Conservation (phyloP, 2,888 invertebrate genomes). For the Cephus runcator region DNA sequence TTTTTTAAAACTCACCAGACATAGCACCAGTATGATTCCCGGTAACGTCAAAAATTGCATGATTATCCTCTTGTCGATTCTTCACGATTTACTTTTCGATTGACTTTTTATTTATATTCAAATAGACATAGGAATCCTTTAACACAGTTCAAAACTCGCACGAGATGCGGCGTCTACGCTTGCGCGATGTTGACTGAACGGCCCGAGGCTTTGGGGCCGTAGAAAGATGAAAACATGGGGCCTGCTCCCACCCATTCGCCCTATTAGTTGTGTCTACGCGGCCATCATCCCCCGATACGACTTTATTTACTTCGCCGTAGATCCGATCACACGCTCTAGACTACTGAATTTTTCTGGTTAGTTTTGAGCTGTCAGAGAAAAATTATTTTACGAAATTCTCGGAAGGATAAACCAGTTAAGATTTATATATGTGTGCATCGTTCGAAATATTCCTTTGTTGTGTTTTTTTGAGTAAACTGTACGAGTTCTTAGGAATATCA, state of each 20-base stretch:
- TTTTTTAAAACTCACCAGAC: neutral
- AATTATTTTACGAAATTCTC: neutral
- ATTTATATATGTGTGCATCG: neutral
- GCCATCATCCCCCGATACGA: neutral
- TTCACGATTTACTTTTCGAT: neutral
- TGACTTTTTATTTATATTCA: neutral
- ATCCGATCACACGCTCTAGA: neutral
- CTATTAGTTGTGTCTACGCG: neutral
- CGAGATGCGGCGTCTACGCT: constrained; percentile 41
- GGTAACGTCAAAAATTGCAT: neutral
- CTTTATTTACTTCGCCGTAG: neutral
- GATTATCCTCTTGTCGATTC: neutral
- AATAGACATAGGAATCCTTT: neutral
- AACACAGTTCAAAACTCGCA: neutral
- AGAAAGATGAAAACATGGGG: constrained; percentile 44
- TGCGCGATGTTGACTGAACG: constrained; percentile 59
- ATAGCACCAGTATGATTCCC: neutral
- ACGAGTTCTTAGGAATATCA: neutral
- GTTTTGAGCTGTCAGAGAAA: neutral
- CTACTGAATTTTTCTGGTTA: no score
- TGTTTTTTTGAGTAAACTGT: neutral
- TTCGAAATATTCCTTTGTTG: neutral
- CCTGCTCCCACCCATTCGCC: constrained; percentile 30
- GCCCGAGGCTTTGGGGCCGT: constrained; percentile 16
- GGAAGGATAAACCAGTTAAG: neutral